A percentile compares a stretch with the other conserved stretches of the same genome.
phyloP scores from a whole-genome alignment of 64 coral and sea anemone genomes.

The Pocillopora damicornis region DNA sequence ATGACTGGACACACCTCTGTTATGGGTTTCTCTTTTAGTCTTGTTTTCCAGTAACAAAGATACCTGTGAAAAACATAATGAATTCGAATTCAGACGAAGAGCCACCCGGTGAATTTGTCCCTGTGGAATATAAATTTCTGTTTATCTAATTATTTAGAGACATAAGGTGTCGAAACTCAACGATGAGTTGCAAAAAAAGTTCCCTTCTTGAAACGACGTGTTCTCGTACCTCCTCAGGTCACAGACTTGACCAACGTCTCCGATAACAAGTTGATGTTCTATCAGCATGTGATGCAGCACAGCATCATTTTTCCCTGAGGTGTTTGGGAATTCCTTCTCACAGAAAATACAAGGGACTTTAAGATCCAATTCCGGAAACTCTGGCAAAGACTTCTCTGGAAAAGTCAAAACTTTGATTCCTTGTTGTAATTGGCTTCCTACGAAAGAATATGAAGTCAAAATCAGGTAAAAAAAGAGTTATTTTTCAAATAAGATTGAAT shows the following conservation, averaged over 20 bases:
- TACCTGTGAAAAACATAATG: slow-evolving; percentile 52
- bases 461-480: neutral
- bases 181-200: too few relatives aligned
- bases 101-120: too few relatives aligned
- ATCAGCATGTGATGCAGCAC: slow-evolving; percentile 87
- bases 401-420: slow-evolving; percentile 21
- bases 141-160: too few relatives aligned
- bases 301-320: slow-evolving; percentile 71
- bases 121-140: too few relatives aligned
- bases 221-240: slow-evolving; percentile 80
- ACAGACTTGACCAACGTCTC: slow-evolving; percentile 80
- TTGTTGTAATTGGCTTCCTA: neutral
- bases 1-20: slow-evolving; percentile 87
- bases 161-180: too few relatives aligned
- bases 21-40: slow-evolving; percentile 67
- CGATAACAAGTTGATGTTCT: slow-evolving; percentile 86
- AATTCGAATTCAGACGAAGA: neutral
- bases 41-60: slow-evolving; percentile 84
- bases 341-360: slow-evolving; percentile 84
- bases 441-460: neutral
- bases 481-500: neutral
- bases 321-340: slow-evolving; percentile 86
- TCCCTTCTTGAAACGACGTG: neutral
- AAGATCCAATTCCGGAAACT: neutral
- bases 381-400: neutral